These are phyloP conservation scores for Andrena marginata DNA, from an alignment of 2,888 invertebrate genomes.

Conservation along the genomic window DNA sequence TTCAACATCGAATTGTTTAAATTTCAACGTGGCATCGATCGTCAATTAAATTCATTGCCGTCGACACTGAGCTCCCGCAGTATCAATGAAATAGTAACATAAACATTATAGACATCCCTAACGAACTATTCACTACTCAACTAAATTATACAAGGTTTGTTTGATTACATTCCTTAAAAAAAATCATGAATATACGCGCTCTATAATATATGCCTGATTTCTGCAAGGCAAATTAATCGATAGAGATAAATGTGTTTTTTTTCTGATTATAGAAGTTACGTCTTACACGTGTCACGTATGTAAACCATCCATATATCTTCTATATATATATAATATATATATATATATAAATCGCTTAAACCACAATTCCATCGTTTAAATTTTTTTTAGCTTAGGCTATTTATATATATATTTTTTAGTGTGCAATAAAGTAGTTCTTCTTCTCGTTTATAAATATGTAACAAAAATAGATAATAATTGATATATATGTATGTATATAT, in stretches of 20 bases:
- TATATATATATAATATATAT: conserved; percentile 36
- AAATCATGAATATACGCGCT: conserved; percentile 63
- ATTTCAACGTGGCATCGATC: conserved; percentile 15
- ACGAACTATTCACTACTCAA: conserved; percentile 73
- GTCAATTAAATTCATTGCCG: conserved; percentile 9
- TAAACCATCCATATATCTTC: conserved; percentile 39
- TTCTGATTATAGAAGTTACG: conserved; percentile 66
- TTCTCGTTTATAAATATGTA: conserved; percentile 78
- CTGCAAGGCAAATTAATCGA: conserved; percentile 63
- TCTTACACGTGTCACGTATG: conserved; percentile 68
- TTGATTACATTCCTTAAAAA: conserved; percentile 70
- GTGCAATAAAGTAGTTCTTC: conserved; percentile 77
- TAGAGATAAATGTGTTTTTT: conserved; percentile 56
- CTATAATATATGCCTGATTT: conserved; percentile 60
- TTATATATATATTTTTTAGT: conserved; percentile 45
- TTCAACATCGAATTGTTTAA: conserved; percentile 18
- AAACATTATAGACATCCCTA: conserved; percentile 72
- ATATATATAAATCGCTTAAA: conserved; percentile 49
- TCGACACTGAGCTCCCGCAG: conserved; percentile 62
- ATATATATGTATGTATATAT: conserved; percentile 73
- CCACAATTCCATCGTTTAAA: conserved; percentile 54
- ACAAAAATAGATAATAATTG: conserved; percentile 82
- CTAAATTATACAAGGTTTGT: conserved; percentile 78
- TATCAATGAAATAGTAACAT: conserved; percentile 58
- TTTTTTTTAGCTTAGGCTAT: conserved; percentile 59